Percentiles rank a stretch among this genome's conserved stretches.
These are phyloP conservation scores for Caenorhabditis virilis DNA, from an alignment of 2,888 invertebrate species.

Conservation along the genomic window DNA sequence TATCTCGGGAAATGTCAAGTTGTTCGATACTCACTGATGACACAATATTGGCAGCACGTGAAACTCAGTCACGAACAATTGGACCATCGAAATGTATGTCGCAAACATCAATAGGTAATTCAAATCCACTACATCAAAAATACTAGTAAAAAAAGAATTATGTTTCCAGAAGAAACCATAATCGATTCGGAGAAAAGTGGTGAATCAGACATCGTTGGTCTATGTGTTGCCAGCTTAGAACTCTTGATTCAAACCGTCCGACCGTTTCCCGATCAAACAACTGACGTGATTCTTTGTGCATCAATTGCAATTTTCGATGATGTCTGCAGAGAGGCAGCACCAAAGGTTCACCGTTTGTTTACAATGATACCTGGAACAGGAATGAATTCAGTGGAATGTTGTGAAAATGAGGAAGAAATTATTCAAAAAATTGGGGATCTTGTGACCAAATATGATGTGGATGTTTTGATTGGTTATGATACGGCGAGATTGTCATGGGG, in stretches of 20 bases:
- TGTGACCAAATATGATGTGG: constrained; percentile 68
- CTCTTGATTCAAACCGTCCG: constrained; percentile 33
- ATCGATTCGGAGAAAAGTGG: constrained; percentile 10
- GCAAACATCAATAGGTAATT: too few species aligned
- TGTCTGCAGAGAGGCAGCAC: constrained; percentile 30
- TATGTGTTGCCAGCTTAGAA: constrained; percentile 46
- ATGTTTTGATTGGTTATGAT: constrained; percentile 72
- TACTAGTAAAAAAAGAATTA: too few species aligned
- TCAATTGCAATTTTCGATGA: constrained; percentile 40
- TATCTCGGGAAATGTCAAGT: constrained; percentile 23
- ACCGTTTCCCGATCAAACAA: constrained; percentile 35
- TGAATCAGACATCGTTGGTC: constrained; percentile 35
- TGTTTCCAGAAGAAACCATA: constrained; percentile 12
- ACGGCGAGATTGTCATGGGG: constrained; percentile 72
- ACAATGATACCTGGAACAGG: constrained; percentile 11
- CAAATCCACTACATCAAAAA: too few species aligned
- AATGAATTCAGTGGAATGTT: neutral
- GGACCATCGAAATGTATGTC: too few species aligned
- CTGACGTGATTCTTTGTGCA: constrained; percentile 30
- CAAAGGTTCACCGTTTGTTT: constrained; percentile 22
- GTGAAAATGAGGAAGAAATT: neutral
- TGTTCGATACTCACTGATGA: constrained; percentile 6
- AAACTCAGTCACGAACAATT: too few species aligned
- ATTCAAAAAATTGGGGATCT: neutral
- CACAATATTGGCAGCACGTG: too few species aligned